Base-by-base conservation (phyloP, 2,797 vertebrate genomes). In the Gymnoscopelus microlampas region DNA sequence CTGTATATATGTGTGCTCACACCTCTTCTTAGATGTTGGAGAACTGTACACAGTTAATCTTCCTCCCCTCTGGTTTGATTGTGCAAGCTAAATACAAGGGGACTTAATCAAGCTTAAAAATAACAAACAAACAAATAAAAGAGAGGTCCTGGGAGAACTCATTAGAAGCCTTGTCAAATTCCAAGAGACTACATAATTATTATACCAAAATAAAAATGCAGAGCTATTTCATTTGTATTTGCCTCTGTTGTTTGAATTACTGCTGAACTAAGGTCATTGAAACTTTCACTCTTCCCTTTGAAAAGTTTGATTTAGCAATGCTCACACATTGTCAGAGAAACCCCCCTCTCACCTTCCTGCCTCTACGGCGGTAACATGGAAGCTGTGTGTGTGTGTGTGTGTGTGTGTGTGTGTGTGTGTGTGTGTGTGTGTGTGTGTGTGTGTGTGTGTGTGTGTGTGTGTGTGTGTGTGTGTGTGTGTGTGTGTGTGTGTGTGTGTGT, bases 101-200 rank as follows among this genome's bases (percentile, higher is more conserved):
- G 92, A 94, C 93, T 93, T 94, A 94, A 94, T 94, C 93, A 94
- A 92, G 93, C 91, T 93, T 94, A 93, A 94, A 94, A 95, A 95
- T 92, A 92, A 94, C 92, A 93, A 93, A 93, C 91, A 93, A 92
- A 94, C 92, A 93, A 94, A 95, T 93, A 93, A 94, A 94, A 91
- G 84, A 74, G 85, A 88, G 86, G 92, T 94, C 94, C 93, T 93
- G 79, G 64, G 94, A 95, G 94, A 94, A 93, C 93, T 95, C 94
- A 95, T 95, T 95, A 95, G 92, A 93, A 82, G 89, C 81, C 90
- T 91, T 93, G 92, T 94, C 93, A 93, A 94, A 93, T 90, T 94
- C 92, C 94, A 90, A 94, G 93, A 95, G 94, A 95, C 92, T 94
- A 89, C 87, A 89, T 94, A 94, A 94, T 95, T 94, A 93, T 89